phyloP scores from a whole-genome alignment of 2,113 vertebrate genomes.

The Myrmecophaga tridactyla region DNA sequence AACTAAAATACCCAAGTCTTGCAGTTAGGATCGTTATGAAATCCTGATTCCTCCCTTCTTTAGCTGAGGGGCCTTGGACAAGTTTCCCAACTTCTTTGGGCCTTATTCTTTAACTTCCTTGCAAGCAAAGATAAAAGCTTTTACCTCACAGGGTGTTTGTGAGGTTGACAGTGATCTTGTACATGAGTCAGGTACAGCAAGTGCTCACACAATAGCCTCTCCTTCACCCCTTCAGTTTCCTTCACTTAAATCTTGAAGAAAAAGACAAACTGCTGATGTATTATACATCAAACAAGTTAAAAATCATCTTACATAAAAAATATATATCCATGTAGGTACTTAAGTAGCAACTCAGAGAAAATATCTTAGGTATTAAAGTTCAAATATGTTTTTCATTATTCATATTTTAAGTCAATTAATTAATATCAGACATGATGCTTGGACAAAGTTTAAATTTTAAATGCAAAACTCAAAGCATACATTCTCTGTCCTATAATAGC shows the following conservation, averaged over 20 bases:
- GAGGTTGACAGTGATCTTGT: background rate
- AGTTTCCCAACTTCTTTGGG: background rate
- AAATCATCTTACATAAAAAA: constrained; percentile 33
- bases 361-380: background rate
- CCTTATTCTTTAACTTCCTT: background rate
- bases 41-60: background rate
- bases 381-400: background rate
- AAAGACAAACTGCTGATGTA: constrained; percentile 5
- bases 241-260: background rate
- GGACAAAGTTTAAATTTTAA: constrained; percentile 31
- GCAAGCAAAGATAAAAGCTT: background rate
- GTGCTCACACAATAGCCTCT: background rate
- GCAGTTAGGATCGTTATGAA: background rate
- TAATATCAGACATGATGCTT: background rate
- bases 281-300: constrained; percentile 12
- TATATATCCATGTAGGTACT: background rate
- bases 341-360: background rate
- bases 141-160: background rate
- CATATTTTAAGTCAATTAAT: background rate
- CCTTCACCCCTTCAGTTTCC: background rate
- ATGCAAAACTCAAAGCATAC: background rate
- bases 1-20: background rate
- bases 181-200: background rate
- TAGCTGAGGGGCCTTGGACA: background rate
- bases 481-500: background rate